phyloP scores from a whole-genome alignment of 2,113 vertebrate genomes.

The Elaphurus davidianus region DNA sequence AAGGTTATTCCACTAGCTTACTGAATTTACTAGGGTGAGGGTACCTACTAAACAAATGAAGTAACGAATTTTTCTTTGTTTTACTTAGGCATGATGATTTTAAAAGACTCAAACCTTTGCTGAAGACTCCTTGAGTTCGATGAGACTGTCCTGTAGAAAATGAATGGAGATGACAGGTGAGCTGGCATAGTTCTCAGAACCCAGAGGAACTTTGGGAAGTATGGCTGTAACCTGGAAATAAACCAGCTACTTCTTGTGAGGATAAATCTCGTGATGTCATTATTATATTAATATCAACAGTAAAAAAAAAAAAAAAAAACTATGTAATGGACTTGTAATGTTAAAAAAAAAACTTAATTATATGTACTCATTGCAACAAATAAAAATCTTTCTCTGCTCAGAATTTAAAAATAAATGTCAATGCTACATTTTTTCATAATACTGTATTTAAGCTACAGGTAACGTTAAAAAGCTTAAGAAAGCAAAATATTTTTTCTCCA shows the following conservation, averaged over 20 bases:
- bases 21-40: constrained; percentile 33
- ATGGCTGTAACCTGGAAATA: constrained; percentile 85
- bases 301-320: constrained; percentile 60
- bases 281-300: constrained; percentile 75
- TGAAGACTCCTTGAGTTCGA: constrained; percentile 98
- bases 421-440: constrained; percentile 61
- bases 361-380: constrained; percentile 58
- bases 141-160: constrained; percentile 99
- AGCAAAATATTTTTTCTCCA: constrained; percentile 75
- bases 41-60: constrained; percentile 49
- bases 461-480: constrained; percentile 52
- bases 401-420: constrained; percentile 49
- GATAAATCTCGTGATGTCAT: constrained; percentile 85
- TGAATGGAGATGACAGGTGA: constrained; percentile 99
- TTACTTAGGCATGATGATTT: constrained; percentile 78
- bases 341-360: constrained; percentile 61
- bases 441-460: constrained; percentile 39
- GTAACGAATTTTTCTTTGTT: constrained; percentile 42
- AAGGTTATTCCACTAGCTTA: constrained; percentile 44
- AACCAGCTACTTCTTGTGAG: constrained; percentile 90
- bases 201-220: constrained; percentile 86
- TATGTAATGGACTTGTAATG: constrained; percentile 64
- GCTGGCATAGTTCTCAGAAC: constrained; percentile 93
- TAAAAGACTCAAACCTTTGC: constrained; percentile 94
- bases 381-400: constrained; percentile 44